Conservation (phyloP, 2,113 vertebrate species). For the Chloropsis hardwickii region DNA sequence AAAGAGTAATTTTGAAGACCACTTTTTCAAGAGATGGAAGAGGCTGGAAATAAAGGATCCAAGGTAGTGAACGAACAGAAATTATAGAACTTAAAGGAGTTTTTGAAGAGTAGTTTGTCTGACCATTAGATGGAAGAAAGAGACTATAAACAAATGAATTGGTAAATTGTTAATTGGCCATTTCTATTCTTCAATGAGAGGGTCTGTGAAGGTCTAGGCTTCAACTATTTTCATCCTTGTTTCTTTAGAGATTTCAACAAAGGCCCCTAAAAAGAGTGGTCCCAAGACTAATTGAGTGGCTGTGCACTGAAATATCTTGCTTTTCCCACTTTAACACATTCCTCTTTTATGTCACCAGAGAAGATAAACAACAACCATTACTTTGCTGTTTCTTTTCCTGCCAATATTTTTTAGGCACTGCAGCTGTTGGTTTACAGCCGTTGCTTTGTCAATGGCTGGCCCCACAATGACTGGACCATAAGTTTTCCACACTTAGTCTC, state of each 20-base stretch:
- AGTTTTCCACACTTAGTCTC: neutral
- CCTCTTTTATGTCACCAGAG: neutral
- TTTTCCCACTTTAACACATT: neutral
- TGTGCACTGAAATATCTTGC: neutral
- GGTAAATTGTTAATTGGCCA: neutral
- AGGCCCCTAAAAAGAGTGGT: neutral
- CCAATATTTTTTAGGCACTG: neutral
- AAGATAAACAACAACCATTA: neutral
- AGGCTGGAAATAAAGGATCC: neutral
- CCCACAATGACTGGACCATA: neutral
- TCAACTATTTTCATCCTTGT: neutral
- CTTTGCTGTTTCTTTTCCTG: neutral
- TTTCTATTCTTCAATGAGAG: neutral
- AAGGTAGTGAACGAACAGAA: neutral
- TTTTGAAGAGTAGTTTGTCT: neutral
- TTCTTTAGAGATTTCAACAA: neutral
- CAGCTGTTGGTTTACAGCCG: neutral
- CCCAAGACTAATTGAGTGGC: neutral
- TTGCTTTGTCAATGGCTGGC: neutral
- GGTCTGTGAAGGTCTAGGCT: neutral
- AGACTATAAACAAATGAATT: neutral
- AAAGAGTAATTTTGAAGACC: neutral
- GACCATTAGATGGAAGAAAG: neutral
- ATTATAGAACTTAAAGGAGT: constrained; percentile 4
- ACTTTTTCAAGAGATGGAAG: neutral